Base-by-base conservation (phyloP, 2,888 invertebrate genomes). In the Dasypolia templi region DNA sequence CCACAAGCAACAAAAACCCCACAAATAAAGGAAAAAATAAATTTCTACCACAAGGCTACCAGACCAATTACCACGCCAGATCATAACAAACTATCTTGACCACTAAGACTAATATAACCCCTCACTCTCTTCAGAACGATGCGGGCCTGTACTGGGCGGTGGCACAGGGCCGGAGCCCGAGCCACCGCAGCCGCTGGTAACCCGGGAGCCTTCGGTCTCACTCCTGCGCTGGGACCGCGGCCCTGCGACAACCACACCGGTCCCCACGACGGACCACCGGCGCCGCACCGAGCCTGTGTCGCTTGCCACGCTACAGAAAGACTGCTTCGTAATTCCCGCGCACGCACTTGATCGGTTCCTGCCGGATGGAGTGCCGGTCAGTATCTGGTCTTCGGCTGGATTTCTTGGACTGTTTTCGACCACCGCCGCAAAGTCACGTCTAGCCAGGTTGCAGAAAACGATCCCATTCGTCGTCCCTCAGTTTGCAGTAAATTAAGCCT, bases 281-380 rank as follows among this genome's bases (percentile, higher is more conserved):
- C 90, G 94, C 49, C 96, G 95, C 72, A 92, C 97, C 65, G 98
- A 98, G 91, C 98, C 98, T 56, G 97, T 98, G 78, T 98, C 98
- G 7, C 96, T 99, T 88, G 97, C 98, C 65, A 98, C 98, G 65
- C 96, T 98, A 89, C 98, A 98, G 94, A 97, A 98, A 89, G 99
- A 99, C 96, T 99, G 99, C 95, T 99, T 99, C 95, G 99, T 99
- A 92, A 99, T 99, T 93, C 99, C 99, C 12, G 98, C 98, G 66
- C 98, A 98, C 88, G 98, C 98, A 92, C 97, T 99, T 88, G 98
- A 98, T 92, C 97, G 98, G 87, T 99, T 99, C 95, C 97, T 99
- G 89, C 99, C 99, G 82, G 98, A 98, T 85, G 99, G 99, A 89
- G 98, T 99, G 82, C 98, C 98, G 94, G 98, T 99, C 87, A 89